Percentiles rank a stretch among this genome's conserved stretches.
Conservation (phyloP, 2,888 invertebrate species). For the Tipula vernalis region DNA sequence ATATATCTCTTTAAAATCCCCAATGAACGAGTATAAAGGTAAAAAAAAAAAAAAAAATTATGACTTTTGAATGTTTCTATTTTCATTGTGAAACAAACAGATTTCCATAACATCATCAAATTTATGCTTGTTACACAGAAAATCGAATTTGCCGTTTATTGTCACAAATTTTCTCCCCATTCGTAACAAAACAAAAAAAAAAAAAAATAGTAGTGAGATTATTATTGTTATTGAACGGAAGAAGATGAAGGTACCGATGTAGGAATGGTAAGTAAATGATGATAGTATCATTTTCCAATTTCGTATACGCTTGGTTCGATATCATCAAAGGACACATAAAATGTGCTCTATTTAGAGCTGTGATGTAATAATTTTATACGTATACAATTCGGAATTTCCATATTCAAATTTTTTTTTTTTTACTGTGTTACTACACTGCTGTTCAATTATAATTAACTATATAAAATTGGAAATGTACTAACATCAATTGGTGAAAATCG, state of each 20-base stretch:
- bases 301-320: background rate
- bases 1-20: background rate
- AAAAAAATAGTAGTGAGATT: background rate
- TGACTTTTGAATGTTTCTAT: background rate
- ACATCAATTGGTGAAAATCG: background rate
- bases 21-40: background rate
- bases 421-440: background rate
- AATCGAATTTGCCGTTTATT: background rate
- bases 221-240: background rate
- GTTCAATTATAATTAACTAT: background rate
- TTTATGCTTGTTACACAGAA: background rate
- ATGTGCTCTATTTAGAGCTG: background rate
- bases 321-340: background rate
- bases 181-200: background rate
- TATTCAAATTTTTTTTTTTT: background rate
- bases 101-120: background rate
- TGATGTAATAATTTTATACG: background rate
- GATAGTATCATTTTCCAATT: background rate
- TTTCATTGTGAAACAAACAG: background rate
- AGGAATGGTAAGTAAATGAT: background rate
- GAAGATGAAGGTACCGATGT: background rate
- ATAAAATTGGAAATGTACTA: background rate
- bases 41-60: background rate
- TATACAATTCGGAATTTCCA: background rate
- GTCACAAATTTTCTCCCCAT: background rate